phyloP scores from a whole-genome alignment of 1,140 invertebrate genomes.

The Drosophila ananassae region DNA sequence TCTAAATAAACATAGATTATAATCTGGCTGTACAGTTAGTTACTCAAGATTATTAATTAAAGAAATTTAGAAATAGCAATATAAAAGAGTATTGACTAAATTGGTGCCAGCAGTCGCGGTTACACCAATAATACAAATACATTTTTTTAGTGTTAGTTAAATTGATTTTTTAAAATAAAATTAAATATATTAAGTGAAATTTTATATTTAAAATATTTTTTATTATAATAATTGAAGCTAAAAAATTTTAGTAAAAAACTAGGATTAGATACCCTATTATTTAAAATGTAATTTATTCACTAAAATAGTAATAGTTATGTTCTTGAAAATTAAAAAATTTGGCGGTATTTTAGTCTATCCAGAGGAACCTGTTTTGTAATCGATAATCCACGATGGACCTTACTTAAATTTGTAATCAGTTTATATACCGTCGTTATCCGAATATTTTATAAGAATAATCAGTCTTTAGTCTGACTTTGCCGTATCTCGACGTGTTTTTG shows the following conservation, averaged over 20 bases:
- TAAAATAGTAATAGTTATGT: constrained; percentile 69
- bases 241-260: too few relatives aligned
- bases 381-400: constrained; percentile 69
- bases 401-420: constrained; percentile 42
- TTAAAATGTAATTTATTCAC: constrained; percentile 65
- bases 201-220: too few relatives aligned
- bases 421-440: constrained; percentile 63
- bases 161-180: too few relatives aligned
- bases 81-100: constrained; percentile 64
- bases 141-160: too few relatives aligned
- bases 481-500: too few relatives aligned
- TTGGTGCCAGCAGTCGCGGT: constrained; percentile 78
- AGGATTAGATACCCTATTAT: too few relatives aligned
- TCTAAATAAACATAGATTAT: too few relatives aligned
- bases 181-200: too few relatives aligned
- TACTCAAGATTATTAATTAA: constrained; percentile 80
- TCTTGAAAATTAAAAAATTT: constrained; percentile 86
- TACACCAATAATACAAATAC: too few relatives aligned
- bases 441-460: constrained; percentile 85
- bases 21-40: too few relatives aligned
- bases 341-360: constrained; percentile 85
- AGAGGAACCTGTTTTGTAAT: constrained; percentile 86
- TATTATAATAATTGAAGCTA: too few relatives aligned
- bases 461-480: too few relatives aligned
- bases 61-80: constrained; percentile 84